Conservation (phyloP, 2,113 vertebrate genomes). For the Apteryx owenii region DNA sequence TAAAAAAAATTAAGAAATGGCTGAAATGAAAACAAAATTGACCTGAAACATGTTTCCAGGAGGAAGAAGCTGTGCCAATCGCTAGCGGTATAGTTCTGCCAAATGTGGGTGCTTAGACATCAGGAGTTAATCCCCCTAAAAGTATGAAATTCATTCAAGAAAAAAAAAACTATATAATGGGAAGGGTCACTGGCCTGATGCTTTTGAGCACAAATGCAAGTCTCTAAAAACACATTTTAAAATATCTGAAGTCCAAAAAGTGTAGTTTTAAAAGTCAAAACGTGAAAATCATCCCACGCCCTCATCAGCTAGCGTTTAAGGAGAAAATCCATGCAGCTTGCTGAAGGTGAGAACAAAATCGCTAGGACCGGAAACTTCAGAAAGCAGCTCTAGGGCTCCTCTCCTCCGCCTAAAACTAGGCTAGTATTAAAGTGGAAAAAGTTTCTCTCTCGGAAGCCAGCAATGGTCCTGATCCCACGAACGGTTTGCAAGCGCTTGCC, state of each 20-base stretch:
- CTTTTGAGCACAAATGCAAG: background rate
- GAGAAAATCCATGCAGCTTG: accelerated
- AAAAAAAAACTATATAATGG: background rate
- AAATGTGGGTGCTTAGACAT: background rate
- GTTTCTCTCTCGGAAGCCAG: background rate
- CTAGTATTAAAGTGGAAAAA: background rate
- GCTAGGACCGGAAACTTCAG: background rate
- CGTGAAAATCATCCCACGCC: background rate
- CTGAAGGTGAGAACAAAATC: background rate
- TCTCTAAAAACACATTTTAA: background rate
- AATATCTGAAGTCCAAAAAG: background rate
- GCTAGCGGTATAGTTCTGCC: background rate
- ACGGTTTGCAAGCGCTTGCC: background rate
- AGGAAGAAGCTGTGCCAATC: background rate
- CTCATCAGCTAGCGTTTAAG: background rate
- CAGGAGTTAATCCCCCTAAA: background rate
- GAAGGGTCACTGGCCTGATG: background rate
- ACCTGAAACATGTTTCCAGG: background rate
- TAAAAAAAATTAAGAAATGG: background rate
- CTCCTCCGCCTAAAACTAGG: background rate
- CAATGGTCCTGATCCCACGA: background rate
- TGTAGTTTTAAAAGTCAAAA: background rate
- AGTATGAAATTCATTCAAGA: background rate
- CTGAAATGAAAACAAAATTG: background rate
- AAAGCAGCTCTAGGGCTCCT: background rate